phyloP scores from a whole-genome alignment of 53 echinoderm and acorn worm genomes.

The Hippasteria phrygiana region DNA sequence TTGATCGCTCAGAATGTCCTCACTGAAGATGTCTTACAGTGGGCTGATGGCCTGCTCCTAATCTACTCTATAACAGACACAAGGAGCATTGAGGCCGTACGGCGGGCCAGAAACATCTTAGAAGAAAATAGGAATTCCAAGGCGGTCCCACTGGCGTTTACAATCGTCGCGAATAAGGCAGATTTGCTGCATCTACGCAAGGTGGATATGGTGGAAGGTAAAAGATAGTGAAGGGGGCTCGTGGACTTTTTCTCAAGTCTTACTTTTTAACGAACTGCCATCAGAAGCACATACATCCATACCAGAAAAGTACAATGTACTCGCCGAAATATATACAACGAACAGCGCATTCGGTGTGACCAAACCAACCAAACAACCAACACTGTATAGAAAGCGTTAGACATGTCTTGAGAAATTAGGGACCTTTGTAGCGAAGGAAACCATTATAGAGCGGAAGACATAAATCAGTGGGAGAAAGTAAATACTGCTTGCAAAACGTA shows the following conservation, averaged over 20 bases:
- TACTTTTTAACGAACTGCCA: too few relatives aligned
- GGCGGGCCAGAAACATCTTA: conserved; percentile 55
- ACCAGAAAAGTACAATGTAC: too few relatives aligned
- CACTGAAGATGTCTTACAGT: conserved; percentile 77
- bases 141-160: conserved; percentile 80
- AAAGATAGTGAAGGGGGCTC: too few relatives aligned
- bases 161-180: conserved; percentile 84
- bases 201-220: conserved; percentile 81
- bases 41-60: conserved; percentile 90
- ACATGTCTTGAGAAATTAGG: not conserved
- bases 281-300: too few relatives aligned
- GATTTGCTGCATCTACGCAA: conserved; percentile 87
- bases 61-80: conserved; percentile 90
- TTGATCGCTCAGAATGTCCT: conserved; percentile 67
- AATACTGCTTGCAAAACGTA: not conserved
- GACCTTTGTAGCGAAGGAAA: not conserved
- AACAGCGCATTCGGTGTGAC: too few relatives aligned
- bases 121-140: conserved; percentile 75
- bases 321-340: too few relatives aligned
- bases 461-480: not conserved
- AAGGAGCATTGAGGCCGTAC: conserved; percentile 74
- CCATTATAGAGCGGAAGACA: not conserved
- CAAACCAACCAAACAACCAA: too few relatives aligned
- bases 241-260: not conserved
- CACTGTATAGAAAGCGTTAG: not conserved